Evolutionary conservation across 2,113 vertebrate genomes (phyloP), one percentile per base, ranked within the genome.

Genomic region (Coptodon rendalli): DNA sequence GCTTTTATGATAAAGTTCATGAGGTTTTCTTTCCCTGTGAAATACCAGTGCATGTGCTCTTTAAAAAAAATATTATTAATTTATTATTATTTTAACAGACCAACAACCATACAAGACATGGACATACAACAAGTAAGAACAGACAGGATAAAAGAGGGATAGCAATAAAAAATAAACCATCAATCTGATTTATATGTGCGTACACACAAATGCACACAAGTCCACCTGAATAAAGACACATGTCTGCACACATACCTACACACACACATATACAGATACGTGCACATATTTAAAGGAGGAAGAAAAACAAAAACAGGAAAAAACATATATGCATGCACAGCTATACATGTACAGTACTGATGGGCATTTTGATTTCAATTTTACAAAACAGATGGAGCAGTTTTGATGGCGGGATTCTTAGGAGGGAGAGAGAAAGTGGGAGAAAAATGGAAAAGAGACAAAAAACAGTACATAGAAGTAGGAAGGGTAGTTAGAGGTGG

Each of bases 1-100:
- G 34, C 34, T 40, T 68, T 68, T 68, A 40, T 22, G 63, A 68
- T 68, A 3, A 68, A 0, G 2, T 40, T 68, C 11, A 1, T 1
- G 6, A 40, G 19, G 36, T 40, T 22, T 68, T 68, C 36, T 68
- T 68, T 68, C 36, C 11, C 36, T 40, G 36, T 38, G 34, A 68
- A 13, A 68, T 68, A 68, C 1, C 34, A 68, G 34, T 6, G 11
- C n/a, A 8, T 34, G 31, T 61, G 16, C 57, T 34, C 57, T 61
- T 29, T 34, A 2, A 4, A 19, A 61, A 17, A 31, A 59, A 61
- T 0, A 2, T 2, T 0, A 59, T 34, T 34, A 63, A 63, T 19
- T 0, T 19, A 36, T 63, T 3, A 36, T 63, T 36, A 36, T 63
- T 63, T n/a, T 63, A 36, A 63, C 36, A 36, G 36, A 63, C 9